These are phyloP conservation scores for Cyclargus thomasi DNA, from an alignment of 1,140 invertebrate genomes.

Conservation along the genomic window DNA sequence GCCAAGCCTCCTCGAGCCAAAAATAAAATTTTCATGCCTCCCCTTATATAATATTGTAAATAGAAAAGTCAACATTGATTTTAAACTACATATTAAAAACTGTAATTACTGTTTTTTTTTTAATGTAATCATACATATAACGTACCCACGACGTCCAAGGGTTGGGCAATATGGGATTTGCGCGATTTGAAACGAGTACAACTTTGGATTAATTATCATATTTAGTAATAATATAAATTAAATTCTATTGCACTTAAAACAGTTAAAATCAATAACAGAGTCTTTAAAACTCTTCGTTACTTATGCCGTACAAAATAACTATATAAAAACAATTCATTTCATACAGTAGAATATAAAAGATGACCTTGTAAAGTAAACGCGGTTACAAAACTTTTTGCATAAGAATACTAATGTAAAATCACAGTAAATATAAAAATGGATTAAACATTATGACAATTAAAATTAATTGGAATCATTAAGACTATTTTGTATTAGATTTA, in stretches of 20 bases:
- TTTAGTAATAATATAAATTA: background rate
- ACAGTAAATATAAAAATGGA: slow-evolving; percentile 24
- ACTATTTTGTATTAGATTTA: slow-evolving; percentile 10
- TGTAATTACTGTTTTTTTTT: too few species aligned
- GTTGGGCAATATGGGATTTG: too few species aligned
- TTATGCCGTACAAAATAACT: background rate
- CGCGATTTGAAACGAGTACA: too few species aligned
- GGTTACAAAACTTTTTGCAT: background rate
- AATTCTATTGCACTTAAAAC: background rate
- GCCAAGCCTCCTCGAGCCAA: too few species aligned
- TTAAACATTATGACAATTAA: slow-evolving; percentile 16
- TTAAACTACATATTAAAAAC: too few species aligned
- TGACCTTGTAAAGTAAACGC: background rate
- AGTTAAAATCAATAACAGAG: background rate
- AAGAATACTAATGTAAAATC: slow-evolving; percentile 17
- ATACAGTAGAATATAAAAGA: background rate
- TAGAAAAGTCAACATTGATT: too few species aligned
- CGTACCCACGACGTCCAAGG: too few species aligned
- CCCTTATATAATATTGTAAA: too few species aligned
- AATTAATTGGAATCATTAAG: slow-evolving; percentile 12
- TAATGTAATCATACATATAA: too few species aligned
- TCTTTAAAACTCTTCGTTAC: background rate
- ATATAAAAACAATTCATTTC: background rate
- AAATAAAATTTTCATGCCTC: too few species aligned
- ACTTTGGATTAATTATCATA: background rate